A percentile compares a stretch with the other conserved stretches of the same genome.
These are phyloP conservation scores for Rhinolophus sinicus DNA, from an alignment of 2,113 vertebrate species.

Conservation along the genomic window DNA sequence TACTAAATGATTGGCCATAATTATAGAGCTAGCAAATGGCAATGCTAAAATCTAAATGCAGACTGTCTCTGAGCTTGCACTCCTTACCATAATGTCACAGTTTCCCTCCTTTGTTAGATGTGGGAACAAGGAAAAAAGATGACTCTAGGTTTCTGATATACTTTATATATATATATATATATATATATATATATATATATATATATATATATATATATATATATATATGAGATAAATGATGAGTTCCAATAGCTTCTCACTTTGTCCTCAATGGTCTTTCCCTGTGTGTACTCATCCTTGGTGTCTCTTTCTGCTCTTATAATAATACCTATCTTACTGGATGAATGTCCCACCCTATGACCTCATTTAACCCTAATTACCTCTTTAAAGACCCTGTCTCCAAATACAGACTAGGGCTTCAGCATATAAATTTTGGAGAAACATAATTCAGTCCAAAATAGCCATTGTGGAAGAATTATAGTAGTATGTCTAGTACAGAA, in stretches of 20 bases:
- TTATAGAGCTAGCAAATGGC: neutral
- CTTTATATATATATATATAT: too few species aligned
- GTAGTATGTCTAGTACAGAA: neutral
- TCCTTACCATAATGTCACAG: neutral
- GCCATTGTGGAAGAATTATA: neutral
- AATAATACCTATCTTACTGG: neutral
- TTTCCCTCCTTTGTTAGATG: neutral
- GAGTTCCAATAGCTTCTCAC: neutral
- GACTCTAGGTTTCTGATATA: neutral
- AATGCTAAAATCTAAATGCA: neutral
- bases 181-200: too few species aligned
- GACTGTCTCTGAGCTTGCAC: neutral
- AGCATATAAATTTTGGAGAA: neutral
- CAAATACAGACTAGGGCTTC: neutral
- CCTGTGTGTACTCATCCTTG: fast-evolving
- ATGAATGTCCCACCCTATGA: fast-evolving
- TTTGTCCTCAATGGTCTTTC: neutral
- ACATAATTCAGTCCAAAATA: neutral
- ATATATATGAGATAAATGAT: neutral
- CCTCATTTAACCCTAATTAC: neutral
- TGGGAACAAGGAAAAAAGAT: neutral
- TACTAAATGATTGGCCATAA: neutral
- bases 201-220: too few species aligned
- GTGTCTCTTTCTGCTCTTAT: neutral
- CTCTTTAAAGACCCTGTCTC: neutral